phyloP scores from a whole-genome alignment of 2,888 invertebrate species.

The Mycalesis mineus region DNA sequence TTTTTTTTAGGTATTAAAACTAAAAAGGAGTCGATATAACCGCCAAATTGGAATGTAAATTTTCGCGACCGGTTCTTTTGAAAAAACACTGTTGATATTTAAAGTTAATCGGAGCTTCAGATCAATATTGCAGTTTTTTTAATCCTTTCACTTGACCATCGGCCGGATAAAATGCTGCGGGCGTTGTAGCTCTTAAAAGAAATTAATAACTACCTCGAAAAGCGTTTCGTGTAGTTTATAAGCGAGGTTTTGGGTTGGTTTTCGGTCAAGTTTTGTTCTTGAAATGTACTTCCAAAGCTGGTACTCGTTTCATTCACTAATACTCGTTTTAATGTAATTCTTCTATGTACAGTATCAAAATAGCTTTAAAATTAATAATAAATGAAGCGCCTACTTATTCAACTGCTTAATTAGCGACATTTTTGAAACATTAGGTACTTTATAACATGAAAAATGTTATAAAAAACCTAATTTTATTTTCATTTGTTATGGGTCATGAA shows the following conservation, averaged over 20 bases:
- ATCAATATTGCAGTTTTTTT: slow-evolving; percentile 24
- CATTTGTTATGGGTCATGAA: too few relatives aligned
- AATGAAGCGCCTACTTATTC: too few relatives aligned
- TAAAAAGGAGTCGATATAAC: slow-evolving; percentile 1
- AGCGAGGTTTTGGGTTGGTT: neutral
- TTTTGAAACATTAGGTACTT: too few relatives aligned
- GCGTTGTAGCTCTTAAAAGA: slow-evolving; percentile 15
- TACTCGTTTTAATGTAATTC: too few relatives aligned
- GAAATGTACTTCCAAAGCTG: too few relatives aligned
- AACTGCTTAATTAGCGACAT: too few relatives aligned
- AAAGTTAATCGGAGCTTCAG: slow-evolving; percentile 22
- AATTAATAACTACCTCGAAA: slow-evolving; percentile 15
- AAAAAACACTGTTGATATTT: slow-evolving; percentile 26
- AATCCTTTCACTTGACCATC: slow-evolving; percentile 28
- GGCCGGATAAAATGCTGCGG: slow-evolving; percentile 16
- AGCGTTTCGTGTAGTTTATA: neutral
- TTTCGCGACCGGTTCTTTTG: slow-evolving; percentile 20
- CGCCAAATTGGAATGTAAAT: slow-evolving; percentile 19
- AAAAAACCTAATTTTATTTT: too few relatives aligned
- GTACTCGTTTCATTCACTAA: too few relatives aligned
- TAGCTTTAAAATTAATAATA: too few relatives aligned
- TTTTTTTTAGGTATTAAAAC: neutral
- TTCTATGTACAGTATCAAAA: too few relatives aligned
- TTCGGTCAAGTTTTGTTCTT: neutral
- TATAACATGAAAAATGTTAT: too few relatives aligned